phyloP scores from a whole-genome alignment of 2,113 vertebrate species.

The Fulica atra region DNA sequence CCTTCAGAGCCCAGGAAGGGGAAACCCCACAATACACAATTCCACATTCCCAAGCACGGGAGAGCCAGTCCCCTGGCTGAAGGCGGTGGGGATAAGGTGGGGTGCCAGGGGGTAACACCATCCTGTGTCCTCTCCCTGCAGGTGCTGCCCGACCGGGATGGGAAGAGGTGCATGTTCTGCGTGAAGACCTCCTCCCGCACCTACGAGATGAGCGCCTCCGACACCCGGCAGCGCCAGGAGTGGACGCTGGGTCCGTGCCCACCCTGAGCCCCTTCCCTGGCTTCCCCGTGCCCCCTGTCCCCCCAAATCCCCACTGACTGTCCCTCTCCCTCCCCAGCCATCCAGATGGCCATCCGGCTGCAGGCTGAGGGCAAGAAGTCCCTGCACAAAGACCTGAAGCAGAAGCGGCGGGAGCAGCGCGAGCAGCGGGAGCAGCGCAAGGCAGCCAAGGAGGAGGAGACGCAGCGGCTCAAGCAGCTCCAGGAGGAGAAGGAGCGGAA shows the following conservation, averaged over 20 bases:
- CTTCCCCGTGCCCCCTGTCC: neutral
- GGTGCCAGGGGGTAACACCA: rapidly evolving
- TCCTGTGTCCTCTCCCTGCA: conserved; percentile 48
- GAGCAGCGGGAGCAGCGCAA: conserved; percentile 87
- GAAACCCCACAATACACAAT: no score
- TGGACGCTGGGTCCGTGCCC: conserved; percentile 86
- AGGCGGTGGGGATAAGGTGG: neutral
- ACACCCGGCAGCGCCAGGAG: conserved; percentile 94
- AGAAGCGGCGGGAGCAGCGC: conserved; percentile 87
- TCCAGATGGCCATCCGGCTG: conserved; percentile 91
- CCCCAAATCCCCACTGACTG: neutral
- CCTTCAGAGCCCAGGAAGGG: neutral
- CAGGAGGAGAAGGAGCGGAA: conserved; percentile 93
- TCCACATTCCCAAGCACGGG: neutral
- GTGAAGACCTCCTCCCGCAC: conserved; percentile 91
- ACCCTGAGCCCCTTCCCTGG: neutral
- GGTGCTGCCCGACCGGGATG: conserved; percentile 90
- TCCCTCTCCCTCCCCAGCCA: conserved; percentile 74
- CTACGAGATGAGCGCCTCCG: conserved; percentile 95
- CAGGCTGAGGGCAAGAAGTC: conserved; percentile 88
- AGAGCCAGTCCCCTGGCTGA: neutral
- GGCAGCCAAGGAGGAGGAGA: conserved; percentile 88
- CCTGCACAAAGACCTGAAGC: conserved; percentile 92
- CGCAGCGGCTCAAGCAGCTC: conserved; percentile 86
- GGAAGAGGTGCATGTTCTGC: conserved; percentile 96